A percentile compares a stretch with the other conserved stretches of the same genome.
phyloP scores from a whole-genome alignment of 2,797 vertebrate genomes.

The Gephyroberyx darwinii region DNA sequence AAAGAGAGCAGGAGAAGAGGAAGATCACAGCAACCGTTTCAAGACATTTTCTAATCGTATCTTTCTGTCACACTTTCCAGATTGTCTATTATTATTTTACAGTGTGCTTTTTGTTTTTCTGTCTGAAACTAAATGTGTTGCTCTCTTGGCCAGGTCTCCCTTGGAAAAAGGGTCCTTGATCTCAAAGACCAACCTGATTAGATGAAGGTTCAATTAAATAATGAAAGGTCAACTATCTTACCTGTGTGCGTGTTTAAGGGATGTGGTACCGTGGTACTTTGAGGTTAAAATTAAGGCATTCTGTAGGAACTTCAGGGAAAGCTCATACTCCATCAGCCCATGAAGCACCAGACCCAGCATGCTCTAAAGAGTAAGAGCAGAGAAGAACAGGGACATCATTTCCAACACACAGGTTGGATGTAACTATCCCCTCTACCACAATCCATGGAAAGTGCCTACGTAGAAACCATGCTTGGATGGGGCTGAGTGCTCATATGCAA shows the following conservation, averaged over 20 bases:
- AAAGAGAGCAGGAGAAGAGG: neutral
- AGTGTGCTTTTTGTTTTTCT: neutral
- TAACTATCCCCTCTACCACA: too few relatives aligned
- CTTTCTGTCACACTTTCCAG: neutral
- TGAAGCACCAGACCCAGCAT: conserved; percentile 93
- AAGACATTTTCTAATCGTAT: neutral
- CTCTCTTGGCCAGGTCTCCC: neutral
- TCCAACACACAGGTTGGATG: neutral
- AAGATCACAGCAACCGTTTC: neutral
- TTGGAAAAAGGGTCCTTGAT: neutral
- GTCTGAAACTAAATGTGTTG: neutral
- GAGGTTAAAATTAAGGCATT: conserved; percentile 86
- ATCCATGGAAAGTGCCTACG: too few relatives aligned
- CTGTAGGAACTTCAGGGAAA: conserved; percentile 91
- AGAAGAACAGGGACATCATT: conserved; percentile 26
- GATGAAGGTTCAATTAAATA: neutral
- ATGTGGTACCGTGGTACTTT: conserved; percentile 88
- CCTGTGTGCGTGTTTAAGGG: conserved; percentile 91
- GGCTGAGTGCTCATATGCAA: too few relatives aligned
- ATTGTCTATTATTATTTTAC: neutral
- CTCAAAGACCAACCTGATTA: neutral
- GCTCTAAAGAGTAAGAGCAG: conserved; percentile 78
- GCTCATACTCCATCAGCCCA: conserved; percentile 90
- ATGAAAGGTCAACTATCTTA: conserved; percentile 62
- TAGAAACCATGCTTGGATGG: too few relatives aligned